Evolutionary conservation across 2,888 invertebrate genomes (phyloP).

Genomic region (Geophilus truncorum): DNA sequence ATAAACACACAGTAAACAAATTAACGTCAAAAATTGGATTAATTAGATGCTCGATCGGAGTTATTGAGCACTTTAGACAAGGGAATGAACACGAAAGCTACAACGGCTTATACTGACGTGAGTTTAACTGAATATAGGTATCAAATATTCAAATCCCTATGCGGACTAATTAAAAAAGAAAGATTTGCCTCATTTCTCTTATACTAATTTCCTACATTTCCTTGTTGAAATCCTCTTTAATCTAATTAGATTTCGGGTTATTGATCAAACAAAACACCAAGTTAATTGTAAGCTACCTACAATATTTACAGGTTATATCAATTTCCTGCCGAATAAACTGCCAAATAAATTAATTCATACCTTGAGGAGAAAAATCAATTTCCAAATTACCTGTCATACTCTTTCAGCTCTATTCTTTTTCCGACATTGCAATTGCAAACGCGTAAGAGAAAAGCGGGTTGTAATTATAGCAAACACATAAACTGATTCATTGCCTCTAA

Average conservation of each 20-base stretch:
- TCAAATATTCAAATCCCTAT: neutral
- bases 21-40: neutral
- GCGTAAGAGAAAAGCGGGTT: neutral
- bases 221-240: neutral
- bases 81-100: too few relatives aligned
- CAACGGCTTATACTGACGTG: neutral
- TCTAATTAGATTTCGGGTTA: slow-evolving; percentile 10
- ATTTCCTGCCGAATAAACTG: slow-evolving; percentile 17
- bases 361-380: slow-evolving; percentile 5
- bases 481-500: slow-evolving; percentile 20
- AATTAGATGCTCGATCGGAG: too few relatives aligned
- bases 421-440: neutral
- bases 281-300: slow-evolving; percentile 9
- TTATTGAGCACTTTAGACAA: too few relatives aligned
- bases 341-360: slow-evolving; percentile 13
- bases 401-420: neutral
- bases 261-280: neutral
- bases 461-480: slow-evolving; percentile 9
- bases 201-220: neutral
- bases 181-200: neutral
- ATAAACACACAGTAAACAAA: neutral
- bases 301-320: slow-evolving; percentile 20
- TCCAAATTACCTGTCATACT: slow-evolving; percentile 19
- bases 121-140: neutral
- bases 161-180: neutral